phyloP scores from a whole-genome alignment of 2,888 invertebrate species.

The Ophion costatus region DNA sequence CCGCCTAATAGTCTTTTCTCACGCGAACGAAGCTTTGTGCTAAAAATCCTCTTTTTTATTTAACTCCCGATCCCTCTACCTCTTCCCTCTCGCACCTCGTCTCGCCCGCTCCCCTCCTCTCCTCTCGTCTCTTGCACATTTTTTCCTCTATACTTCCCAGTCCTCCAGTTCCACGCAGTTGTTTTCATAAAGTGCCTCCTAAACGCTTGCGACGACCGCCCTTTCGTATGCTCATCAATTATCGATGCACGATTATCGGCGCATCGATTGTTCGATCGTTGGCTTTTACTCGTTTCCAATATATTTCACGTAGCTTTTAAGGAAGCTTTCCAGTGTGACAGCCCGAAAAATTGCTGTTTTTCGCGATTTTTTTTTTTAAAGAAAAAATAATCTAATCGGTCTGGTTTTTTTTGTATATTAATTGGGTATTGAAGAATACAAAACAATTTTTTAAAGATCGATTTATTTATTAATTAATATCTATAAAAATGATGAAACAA shows the following conservation, averaged over 20 bases:
- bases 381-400: too few relatives aligned
- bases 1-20: conserved; percentile 62
- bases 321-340: too few relatives aligned
- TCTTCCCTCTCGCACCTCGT: neutral
- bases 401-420: too few relatives aligned
- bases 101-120: conserved; percentile 4
- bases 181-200: neutral
- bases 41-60: conserved; percentile 58
- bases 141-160: conserved; percentile 24
- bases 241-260: neutral
- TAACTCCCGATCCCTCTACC: conserved; percentile 4
- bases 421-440: too few relatives aligned
- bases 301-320: conserved; percentile 16
- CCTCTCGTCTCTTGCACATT: conserved; percentile 24
- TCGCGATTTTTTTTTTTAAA: too few relatives aligned
- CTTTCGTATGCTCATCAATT: neutral
- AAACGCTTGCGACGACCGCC: neutral
- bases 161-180: conserved; percentile 14
- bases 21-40: conserved; percentile 62
- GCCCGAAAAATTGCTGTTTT: too few relatives aligned
- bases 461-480: too few relatives aligned
- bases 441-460: too few relatives aligned
- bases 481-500: too few relatives aligned
- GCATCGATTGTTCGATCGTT: conserved; percentile 11
- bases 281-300: conserved; percentile 7